These are phyloP conservation scores for Gymnarchus niloticus DNA, from an alignment of 2,113 vertebrate genomes.

Conservation along the genomic window DNA sequence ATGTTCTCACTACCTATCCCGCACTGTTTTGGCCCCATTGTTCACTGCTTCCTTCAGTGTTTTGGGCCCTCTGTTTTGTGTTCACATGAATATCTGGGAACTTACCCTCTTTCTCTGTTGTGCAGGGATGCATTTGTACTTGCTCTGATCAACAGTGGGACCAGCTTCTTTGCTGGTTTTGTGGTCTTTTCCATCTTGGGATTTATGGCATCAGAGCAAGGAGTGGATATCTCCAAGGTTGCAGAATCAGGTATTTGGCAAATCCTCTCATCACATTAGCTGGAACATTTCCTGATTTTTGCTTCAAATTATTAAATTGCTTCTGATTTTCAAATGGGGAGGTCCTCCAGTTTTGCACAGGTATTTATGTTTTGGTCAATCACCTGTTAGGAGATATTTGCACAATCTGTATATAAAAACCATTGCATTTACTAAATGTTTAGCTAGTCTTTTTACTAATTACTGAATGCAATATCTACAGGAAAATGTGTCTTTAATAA, in stretches of 20 bases:
- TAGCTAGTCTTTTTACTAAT: neutral
- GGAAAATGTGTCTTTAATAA: slow-evolving; percentile 22
- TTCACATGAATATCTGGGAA: neutral
- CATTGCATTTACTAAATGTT: neutral
- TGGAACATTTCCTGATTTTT: neutral
- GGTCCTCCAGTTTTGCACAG: neutral
- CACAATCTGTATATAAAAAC: neutral
- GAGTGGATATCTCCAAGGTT: slow-evolving; percentile 67
- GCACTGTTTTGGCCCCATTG: neutral
- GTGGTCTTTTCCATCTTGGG: slow-evolving; percentile 72
- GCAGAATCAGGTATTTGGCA: slow-evolving; percentile 61
- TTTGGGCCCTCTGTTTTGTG: neutral
- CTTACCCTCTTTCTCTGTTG: neutral
- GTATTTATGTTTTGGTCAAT: neutral
- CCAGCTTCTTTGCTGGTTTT: slow-evolving; percentile 71
- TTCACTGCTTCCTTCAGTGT: neutral
- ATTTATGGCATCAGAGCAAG: slow-evolving; percentile 71
- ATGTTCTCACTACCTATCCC: too few species aligned
- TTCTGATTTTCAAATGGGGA: neutral
- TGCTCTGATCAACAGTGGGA: slow-evolving; percentile 69
- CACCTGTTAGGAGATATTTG: neutral
- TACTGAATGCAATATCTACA: neutral
- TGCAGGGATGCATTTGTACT: slow-evolving; percentile 67
- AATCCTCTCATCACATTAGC: neutral
- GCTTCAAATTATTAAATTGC: neutral